phyloP scores from a whole-genome alignment of 2,113 vertebrate species.

The Theropithecus gelada region DNA sequence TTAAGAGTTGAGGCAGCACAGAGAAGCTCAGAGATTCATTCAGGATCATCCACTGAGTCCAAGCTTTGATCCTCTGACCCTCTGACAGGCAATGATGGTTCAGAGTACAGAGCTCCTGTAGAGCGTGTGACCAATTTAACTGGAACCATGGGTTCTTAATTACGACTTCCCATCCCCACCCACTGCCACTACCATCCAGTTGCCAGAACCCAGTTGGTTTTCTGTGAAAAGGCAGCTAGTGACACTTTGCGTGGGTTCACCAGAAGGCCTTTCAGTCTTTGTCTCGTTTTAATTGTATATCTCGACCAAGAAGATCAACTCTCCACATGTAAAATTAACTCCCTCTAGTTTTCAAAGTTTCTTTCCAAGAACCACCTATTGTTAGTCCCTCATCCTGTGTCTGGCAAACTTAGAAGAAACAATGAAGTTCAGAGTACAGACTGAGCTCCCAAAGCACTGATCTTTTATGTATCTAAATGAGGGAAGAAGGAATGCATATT shows the following conservation, averaged over 20 bases:
- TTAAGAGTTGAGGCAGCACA: background rate
- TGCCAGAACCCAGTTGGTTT: background rate
- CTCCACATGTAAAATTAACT: constrained; percentile 4
- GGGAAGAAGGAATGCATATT: background rate
- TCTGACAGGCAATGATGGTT: background rate
- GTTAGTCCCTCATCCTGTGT: background rate
- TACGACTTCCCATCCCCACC: background rate
- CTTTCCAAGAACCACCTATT: background rate
- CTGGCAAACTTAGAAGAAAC: constrained; percentile 21
- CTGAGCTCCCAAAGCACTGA: background rate
- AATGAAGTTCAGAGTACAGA: background rate
- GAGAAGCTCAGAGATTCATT: constrained; percentile 6
- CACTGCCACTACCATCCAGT: background rate
- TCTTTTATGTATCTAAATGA: background rate
- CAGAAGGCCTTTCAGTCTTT: background rate
- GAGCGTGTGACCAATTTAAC: background rate
- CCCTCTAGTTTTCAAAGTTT: background rate
- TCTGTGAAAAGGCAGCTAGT: background rate
- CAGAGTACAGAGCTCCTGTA: background rate
- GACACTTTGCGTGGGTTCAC: background rate
- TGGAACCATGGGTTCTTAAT: constrained; percentile 18
- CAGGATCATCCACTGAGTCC: background rate
- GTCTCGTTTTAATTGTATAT: background rate
- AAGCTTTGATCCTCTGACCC: constrained; percentile 3
- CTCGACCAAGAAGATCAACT: constrained; percentile 35